Conservation (phyloP, 2,797 vertebrate genomes). For the Phaenicophaeus curvirostris region DNA sequence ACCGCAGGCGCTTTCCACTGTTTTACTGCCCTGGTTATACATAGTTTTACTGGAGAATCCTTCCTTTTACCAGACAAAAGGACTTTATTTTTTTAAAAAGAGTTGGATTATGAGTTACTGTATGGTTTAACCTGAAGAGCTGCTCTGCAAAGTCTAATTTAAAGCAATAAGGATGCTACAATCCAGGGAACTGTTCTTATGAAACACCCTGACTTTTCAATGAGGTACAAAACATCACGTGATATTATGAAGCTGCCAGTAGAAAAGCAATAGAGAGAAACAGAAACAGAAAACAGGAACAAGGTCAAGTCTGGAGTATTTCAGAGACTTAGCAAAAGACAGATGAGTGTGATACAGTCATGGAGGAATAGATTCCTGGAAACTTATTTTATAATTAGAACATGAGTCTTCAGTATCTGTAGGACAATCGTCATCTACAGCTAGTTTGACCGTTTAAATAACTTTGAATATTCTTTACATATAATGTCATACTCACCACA, state of each 20-base stretch:
- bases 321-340: conserved; percentile 46
- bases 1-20: not conserved
- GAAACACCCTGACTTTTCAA: conserved; percentile 40
- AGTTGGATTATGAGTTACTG: not conserved
- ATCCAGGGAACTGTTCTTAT: conserved; percentile 35
- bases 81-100: not conserved
- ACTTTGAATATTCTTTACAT: not conserved
- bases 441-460: conserved; percentile 2
- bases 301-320: conserved; percentile 60
- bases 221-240: not conserved
- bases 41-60: not conserved
- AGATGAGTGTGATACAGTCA: conserved; percentile 6
- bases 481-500: not conserved
- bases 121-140: conserved; percentile 7
- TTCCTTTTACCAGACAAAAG: not conserved
- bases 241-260: not conserved
- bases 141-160: not conserved
- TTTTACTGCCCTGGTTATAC: not conserved
- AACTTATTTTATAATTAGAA: conserved; percentile 1
- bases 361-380: conserved; percentile 18
- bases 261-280: conserved; percentile 22
- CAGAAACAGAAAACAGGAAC: conserved; percentile 53
- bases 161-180: conserved; percentile 23
- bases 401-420: not conserved
- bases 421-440: not conserved